Conservation (phyloP, 2,797 vertebrate species). For the Myotis pilosus region DNA sequence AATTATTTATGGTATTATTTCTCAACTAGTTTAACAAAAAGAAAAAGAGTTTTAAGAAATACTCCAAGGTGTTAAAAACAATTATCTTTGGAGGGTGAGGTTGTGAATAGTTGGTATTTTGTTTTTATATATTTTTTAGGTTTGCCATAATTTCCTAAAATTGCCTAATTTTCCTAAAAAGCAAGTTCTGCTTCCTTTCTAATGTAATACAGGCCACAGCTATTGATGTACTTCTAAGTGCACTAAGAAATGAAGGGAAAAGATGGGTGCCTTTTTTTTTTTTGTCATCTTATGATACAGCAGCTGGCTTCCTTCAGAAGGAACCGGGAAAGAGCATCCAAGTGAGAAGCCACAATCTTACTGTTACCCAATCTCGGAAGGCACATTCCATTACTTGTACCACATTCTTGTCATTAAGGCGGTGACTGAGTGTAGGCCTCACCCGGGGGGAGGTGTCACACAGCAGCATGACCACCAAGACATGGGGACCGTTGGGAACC, state of each 20-base stretch:
- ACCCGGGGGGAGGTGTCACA: not conserved
- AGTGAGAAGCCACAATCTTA: not conserved
- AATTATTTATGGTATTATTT: not conserved
- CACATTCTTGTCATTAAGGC: not conserved
- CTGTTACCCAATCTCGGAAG: not conserved
- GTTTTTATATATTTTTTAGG: not conserved
- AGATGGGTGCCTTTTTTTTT: not conserved
- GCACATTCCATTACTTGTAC: not conserved
- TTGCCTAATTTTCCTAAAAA: not conserved
- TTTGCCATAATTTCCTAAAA: not conserved
- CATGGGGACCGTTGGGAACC: fast-evolving
- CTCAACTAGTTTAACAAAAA: not conserved
- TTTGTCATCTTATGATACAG: not conserved
- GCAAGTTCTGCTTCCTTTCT: not conserved
- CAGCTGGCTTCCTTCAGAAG: not conserved
- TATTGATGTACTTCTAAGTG: not conserved
- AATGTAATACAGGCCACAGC: not conserved
- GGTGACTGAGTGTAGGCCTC: not conserved
- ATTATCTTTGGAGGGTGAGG: not conserved
- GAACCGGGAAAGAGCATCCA: not conserved
- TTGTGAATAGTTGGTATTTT: not conserved
- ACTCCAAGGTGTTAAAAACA: not conserved
- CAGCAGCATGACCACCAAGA: not conserved
- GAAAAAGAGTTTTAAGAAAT: not conserved
- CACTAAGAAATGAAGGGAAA: not conserved